phyloP scores from a whole-genome alignment of 2,797 vertebrate species.

The Knipowitschia caucasica region DNA sequence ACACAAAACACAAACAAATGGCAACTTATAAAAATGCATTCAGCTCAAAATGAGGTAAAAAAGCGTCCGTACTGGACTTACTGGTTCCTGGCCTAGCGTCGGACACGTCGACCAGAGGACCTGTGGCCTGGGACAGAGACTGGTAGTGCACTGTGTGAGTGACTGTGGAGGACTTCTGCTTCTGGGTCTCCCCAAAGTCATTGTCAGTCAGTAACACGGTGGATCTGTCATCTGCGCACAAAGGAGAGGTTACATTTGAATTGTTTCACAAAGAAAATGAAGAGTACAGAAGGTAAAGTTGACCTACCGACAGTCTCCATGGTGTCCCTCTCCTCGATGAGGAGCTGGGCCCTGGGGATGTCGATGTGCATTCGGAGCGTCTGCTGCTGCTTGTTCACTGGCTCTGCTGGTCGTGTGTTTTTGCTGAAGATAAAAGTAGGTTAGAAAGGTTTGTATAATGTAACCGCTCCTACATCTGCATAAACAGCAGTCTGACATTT shows the following conservation, averaged over 20 bases:
- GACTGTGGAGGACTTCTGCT: conserved; percentile 96
- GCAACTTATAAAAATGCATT: neutral
- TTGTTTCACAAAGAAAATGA: neutral
- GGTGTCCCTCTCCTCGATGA: conserved; percentile 98
- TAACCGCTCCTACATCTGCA: neutral
- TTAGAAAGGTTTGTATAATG: neutral
- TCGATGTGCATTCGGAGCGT: conserved; percentile 98
- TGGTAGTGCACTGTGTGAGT: conserved; percentile 99
- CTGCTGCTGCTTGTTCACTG: conserved; percentile 95
- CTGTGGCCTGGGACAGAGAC: conserved; percentile 95
- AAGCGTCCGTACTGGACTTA: conserved; percentile 81
- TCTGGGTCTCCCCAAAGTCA: conserved; percentile 94
- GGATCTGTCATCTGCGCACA: conserved; percentile 88
- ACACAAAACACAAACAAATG: conserved; percentile 4
- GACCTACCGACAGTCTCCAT: conserved; percentile 95
- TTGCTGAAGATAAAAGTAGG: conserved; percentile 76
- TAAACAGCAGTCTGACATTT: conserved; percentile 60
- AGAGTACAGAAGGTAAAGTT: too few species aligned
- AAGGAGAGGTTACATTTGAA: neutral
- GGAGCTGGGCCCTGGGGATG: conserved; percentile 95
- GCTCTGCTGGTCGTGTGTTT: conserved; percentile 95
- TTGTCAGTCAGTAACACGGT: conserved; percentile 95
- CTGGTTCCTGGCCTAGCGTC: conserved; percentile 97
- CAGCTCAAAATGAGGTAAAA: conserved; percentile 33
- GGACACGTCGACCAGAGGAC: conserved; percentile 97